phyloP scores from a whole-genome alignment of 2,888 invertebrate genomes.

The Tanytarsus gracilentus region DNA sequence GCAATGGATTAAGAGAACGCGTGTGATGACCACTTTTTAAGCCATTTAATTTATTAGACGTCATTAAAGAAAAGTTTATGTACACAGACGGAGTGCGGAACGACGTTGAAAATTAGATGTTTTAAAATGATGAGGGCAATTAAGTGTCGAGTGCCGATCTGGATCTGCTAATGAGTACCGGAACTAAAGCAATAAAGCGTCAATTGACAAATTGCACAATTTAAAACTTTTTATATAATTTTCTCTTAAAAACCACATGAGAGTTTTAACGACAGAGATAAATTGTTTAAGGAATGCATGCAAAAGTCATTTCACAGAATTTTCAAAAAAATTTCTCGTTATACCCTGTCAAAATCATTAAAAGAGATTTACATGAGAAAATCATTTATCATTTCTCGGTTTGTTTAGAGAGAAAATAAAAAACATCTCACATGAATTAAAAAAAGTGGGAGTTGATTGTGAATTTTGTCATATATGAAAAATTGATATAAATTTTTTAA shows the following conservation, averaged over 20 bases:
- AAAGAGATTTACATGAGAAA: constrained; percentile 1
- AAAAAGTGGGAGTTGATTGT: too few species aligned
- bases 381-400: constrained; percentile 11
- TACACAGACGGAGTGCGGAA: background rate
- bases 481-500: too few species aligned
- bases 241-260: background rate
- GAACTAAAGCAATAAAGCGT: background rate
- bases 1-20: constrained; percentile 8
- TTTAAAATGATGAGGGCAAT: background rate
- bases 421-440: too few species aligned
- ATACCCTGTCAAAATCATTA: constrained; percentile 1
- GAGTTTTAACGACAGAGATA: background rate
- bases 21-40: constrained; percentile 6
- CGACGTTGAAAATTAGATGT: background rate
- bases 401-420: too few species aligned
- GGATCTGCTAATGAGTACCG: constrained; percentile 2
- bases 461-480: too few species aligned
- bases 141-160: background rate
- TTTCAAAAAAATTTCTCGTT: background rate
- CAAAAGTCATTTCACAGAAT: background rate
- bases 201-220: background rate
- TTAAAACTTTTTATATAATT: background rate
- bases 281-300: background rate
- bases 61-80: background rate
- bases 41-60: constrained; percentile 6